A percentile compares a stretch with the other conserved stretches of the same genome.
These are phyloP conservation scores for Thalassaphorura encarpata DNA, from an alignment of 1,140 invertebrate genomes.

Conservation along the genomic window DNA sequence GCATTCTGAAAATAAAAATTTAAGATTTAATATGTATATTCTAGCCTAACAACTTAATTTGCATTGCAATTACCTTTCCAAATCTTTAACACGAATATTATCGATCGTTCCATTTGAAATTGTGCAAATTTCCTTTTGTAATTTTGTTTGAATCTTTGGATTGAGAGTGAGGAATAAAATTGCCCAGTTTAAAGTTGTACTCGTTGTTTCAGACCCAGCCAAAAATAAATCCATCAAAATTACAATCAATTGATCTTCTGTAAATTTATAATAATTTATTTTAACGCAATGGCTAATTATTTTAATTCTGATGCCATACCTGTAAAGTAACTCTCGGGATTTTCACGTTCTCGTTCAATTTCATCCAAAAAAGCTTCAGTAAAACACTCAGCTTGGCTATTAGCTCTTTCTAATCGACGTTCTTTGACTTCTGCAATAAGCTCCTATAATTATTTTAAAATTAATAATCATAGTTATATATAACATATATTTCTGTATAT, in stretches of 20 bases:
- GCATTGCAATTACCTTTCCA: conserved; percentile 45
- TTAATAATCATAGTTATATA: too few species aligned
- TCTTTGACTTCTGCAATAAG: too few species aligned
- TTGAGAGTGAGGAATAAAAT: conserved; percentile 63
- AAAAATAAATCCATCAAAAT: conserved; percentile 37
- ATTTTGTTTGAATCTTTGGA: conserved; percentile 65
- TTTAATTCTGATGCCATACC: too few species aligned
- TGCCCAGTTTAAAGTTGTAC: conserved; percentile 61
- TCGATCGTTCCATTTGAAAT: conserved; percentile 54
- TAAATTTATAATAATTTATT: too few species aligned
- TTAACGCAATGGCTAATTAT: too few species aligned
- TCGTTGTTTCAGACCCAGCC: conserved; percentile 70
- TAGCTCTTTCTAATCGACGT: too few species aligned
- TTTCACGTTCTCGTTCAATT: too few species aligned
- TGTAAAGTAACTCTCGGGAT: too few species aligned
- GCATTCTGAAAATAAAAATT: conserved; percentile 48
- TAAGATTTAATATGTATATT: neutral
- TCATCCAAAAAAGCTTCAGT: too few species aligned
- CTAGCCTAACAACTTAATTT: neutral
- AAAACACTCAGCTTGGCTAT: too few species aligned
- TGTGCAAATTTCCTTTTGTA: conserved; percentile 65
- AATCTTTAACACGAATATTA: conserved; percentile 56
- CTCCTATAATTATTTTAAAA: too few species aligned
- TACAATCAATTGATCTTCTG: conserved; percentile 7
- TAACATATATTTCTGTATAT: too few species aligned